Evolutionary conservation across 2,113 vertebrate genomes (phyloP).

Genomic region (Felis chaus): DNA sequence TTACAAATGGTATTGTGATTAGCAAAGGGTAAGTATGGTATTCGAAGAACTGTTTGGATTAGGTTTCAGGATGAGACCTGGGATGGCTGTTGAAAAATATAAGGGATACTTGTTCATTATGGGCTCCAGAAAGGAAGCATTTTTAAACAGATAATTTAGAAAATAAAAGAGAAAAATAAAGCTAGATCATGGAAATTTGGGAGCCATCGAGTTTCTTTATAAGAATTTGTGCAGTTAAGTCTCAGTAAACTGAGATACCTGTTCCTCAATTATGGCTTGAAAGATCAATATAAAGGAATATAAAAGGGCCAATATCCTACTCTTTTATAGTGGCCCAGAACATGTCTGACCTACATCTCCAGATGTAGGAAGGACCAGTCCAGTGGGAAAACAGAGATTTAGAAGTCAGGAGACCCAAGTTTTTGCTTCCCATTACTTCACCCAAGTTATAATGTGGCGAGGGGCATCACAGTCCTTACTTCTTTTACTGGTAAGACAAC

Average conservation of each 20-base stretch:
- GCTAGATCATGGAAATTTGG: constrained; percentile 36
- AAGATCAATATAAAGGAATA: background rate
- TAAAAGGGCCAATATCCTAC: background rate
- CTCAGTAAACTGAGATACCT: background rate
- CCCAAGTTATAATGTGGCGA: background rate
- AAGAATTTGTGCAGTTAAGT: background rate
- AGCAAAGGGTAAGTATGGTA: background rate
- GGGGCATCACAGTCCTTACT: background rate
- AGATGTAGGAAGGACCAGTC: background rate
- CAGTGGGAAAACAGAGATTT: background rate
- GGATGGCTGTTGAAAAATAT: background rate
- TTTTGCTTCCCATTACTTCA: background rate
- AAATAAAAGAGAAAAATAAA: background rate
- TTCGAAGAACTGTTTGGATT: background rate
- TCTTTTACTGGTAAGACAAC: background rate
- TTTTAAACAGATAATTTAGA: background rate
- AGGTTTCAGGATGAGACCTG: background rate
- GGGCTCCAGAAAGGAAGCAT: background rate
- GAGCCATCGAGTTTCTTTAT: background rate
- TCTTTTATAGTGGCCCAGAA: background rate
- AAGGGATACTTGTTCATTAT: background rate
- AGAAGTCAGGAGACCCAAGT: background rate
- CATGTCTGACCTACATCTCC: background rate
- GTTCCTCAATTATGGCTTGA: background rate
- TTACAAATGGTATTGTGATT: background rate